Evolutionary conservation across 2,888 invertebrate species (phyloP), one percentile per base, ranked within the genome.

Genomic region (Anthoptus insignis): DNA sequence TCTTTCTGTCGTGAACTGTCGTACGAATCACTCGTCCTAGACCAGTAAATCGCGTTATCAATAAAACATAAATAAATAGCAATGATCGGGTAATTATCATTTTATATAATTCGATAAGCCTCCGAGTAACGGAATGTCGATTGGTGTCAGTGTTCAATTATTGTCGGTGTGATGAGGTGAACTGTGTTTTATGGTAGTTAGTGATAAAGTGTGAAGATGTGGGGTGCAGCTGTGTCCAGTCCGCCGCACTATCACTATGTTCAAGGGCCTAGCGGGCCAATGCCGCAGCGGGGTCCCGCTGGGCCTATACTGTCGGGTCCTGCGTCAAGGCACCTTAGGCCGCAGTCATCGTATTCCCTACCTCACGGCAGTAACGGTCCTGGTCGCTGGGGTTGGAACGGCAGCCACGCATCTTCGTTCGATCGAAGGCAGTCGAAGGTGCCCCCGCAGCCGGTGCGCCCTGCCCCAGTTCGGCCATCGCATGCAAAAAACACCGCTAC

Each of bases 291-390:
- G 19, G 90, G 90, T 1, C 91, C 91, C 2, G 79, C 84, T 45
- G 91, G 91, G 11, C 91, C 91, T 8, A 76, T 91, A 59, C 73
- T 91, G 68, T 78, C 86, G 1, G 90, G 91, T 27, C 91, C 92
- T 79, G 82, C 77, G 64, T 76, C 81, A 45, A 85, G 86, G 67
- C 88, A 90, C 72, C 76, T 93, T 68, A 80, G 91, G 68, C 93
- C 93, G 24, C 92, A 92, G 76, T 90, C 91, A n/a, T 92, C 91
- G 66, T 93, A 94, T 80, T 94, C 94, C 70, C 80, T 94, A 75
- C 94, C 93, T 13, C 94, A 94, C 81, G 90, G 94, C 75, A 88
- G 93, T 83, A 92, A 94, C 82, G 88, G 94, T 73, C 89, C 94
- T 72, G 88, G 93, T 76, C 86, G 94, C 69, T 87, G 94, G 94